These are phyloP conservation scores for Phoxinus dragarum DNA, from an alignment of 2,797 vertebrate species.

Conservation along the genomic window DNA sequence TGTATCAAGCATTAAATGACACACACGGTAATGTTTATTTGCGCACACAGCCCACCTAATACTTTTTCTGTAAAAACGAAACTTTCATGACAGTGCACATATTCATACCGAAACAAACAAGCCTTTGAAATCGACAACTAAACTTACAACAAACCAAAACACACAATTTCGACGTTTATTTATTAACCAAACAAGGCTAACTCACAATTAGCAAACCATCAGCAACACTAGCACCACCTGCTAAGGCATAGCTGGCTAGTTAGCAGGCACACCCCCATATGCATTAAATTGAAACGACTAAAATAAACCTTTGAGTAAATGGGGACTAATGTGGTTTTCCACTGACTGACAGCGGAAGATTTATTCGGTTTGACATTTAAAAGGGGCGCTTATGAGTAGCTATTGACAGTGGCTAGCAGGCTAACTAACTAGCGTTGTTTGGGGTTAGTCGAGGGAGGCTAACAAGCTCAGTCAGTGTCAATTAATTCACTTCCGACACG, in stretches of 20 bases:
- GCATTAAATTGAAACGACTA: background rate
- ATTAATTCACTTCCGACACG: background rate
- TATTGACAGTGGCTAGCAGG: conserved; percentile 12
- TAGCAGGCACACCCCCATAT: conserved; percentile 22
- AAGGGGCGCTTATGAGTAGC: background rate
- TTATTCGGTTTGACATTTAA: background rate
- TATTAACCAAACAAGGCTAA: background rate
- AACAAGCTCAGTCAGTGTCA: conserved; percentile 24
- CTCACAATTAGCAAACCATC: conserved; percentile 42
- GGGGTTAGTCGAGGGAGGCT: conserved; percentile 13
- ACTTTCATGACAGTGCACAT: background rate
- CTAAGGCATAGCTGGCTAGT: conserved; percentile 28
- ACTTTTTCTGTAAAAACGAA: conserved; percentile 32
- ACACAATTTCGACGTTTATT: background rate
- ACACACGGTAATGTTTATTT: background rate
- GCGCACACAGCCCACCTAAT: no score
- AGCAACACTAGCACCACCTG: conserved; percentile 27
- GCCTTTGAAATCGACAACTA: background rate
- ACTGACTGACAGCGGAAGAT: background rate
- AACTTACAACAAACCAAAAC: background rate
- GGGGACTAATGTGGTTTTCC: background rate
- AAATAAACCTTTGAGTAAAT: background rate
- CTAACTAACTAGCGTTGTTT: conserved; percentile 31
- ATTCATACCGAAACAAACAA: background rate
- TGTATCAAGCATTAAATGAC: background rate